Percentiles rank a stretch among this genome's conserved stretches.
Evolutionary conservation across 2,797 vertebrate genomes (phyloP).

Genomic region (Aldrovandia affinis): DNA sequence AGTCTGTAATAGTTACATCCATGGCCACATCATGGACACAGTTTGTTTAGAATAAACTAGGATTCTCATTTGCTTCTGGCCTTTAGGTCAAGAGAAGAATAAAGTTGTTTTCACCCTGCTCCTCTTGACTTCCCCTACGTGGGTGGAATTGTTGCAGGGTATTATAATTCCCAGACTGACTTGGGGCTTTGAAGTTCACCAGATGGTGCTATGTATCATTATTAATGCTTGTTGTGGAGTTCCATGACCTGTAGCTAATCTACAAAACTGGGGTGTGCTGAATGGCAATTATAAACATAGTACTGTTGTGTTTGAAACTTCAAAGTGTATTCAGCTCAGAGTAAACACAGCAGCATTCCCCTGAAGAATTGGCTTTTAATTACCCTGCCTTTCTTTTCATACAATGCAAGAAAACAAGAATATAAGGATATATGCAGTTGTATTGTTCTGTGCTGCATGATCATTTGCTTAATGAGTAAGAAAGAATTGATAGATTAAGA

Average conservation of each 20-base stretch:
- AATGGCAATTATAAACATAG: conserved; percentile 64
- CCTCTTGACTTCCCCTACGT: conserved; percentile 27
- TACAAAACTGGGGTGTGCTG: conserved; percentile 63
- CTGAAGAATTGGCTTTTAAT: conserved; percentile 49
- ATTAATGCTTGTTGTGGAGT: conserved; percentile 70
- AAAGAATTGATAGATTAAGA: background rate
- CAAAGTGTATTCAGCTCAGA: conserved; percentile 47
- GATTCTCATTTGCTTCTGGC: conserved; percentile 48
- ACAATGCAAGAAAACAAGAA: conserved; percentile 46
- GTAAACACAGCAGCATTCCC: conserved; percentile 41
- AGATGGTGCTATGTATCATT: conserved; percentile 74
- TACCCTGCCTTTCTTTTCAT: conserved; percentile 47
- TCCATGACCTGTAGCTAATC: conserved; percentile 77
- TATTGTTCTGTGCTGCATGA: conserved; percentile 33
- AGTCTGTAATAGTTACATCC: background rate
- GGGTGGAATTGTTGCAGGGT: conserved; percentile 18
- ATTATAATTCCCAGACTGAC: conserved; percentile 66
- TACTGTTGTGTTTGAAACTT: conserved; percentile 57
- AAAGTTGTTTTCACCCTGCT: background rate
- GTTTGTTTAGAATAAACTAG: background rate
- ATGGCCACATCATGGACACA: background rate
- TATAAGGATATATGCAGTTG: conserved; percentile 43
- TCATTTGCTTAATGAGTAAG: conserved; percentile 34
- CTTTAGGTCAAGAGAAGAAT: background rate
- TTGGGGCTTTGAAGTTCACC: conserved; percentile 73